A percentile compares a stretch with the other conserved stretches of the same genome.
Conservation (phyloP, 1,140 invertebrate genomes). For the Hycleus phaleratus region DNA sequence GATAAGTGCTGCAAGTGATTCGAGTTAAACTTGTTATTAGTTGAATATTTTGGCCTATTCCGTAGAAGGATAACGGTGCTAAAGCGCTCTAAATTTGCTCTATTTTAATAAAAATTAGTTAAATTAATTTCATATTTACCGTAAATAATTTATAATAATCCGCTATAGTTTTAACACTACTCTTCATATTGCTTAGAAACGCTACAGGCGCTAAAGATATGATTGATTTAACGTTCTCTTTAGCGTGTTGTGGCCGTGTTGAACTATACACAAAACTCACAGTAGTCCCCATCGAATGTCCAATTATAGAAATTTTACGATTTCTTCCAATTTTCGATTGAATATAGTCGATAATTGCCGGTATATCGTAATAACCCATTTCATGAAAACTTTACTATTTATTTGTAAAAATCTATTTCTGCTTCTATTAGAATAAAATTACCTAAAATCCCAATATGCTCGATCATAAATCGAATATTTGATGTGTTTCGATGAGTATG, state of each 20-base stretch:
- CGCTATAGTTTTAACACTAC: no score
- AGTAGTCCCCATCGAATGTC: constrained; percentile 1
- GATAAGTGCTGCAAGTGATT: no score
- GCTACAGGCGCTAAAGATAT: neutral
- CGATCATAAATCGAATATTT: constrained; percentile 31
- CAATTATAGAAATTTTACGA: neutral
- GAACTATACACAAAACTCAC: neutral
- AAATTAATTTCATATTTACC: no score
- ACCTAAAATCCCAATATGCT: constrained; percentile 50
- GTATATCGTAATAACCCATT: constrained; percentile 50
- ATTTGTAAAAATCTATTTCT: no score
- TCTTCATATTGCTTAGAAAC: no score
- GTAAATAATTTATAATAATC: no score
- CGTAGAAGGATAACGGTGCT: no score
- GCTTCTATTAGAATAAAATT: constrained; percentile 11
- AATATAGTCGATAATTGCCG: constrained; percentile 46
- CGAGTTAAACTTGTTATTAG: no score
- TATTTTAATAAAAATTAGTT: no score
- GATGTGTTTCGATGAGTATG: constrained; percentile 45
- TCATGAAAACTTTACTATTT: constrained; percentile 43
- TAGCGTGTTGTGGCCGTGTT: neutral
- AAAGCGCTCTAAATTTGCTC: no score
- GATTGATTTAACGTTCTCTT: neutral
- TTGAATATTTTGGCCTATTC: no score
- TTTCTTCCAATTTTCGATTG: no score